Evolutionary conservation across 2,113 vertebrate genomes (phyloP), one percentile per base, ranked within the genome.

Genomic region (Phaethornis superciliosus): DNA sequence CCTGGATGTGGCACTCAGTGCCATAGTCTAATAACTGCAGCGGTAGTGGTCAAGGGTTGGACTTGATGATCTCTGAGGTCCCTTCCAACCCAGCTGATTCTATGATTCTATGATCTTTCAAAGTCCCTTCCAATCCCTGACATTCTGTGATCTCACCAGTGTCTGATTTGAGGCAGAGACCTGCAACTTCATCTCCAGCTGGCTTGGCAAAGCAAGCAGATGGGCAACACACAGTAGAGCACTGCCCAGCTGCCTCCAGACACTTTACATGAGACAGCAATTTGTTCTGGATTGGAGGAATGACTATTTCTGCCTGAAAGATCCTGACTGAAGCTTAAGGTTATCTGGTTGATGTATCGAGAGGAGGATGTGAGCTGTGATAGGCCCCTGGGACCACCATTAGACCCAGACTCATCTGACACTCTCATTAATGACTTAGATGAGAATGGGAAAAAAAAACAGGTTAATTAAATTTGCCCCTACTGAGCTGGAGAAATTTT

Each of bases 401-500:
- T 49, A 85, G 72, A 59, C 55, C 62, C 82, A 68, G 52, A 37
- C 60, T 93, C 76, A 71, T 64, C 47, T 88, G 87, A n/a, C 67
- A 23, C 68, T 56, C 68, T 78, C 81, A 22, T 87, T 90, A 94
- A 76, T 17, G 60, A 68, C 42, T 78, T 58, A 60, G 80, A 94
- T 83, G 85, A 80, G 88, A 49, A 71, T 35, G 54, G 74, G 26
- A 77, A 55, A 37, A 87, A 88, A 81, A 4, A 87, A 77, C 33
- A 82, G 80, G 88, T 87, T 95, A 93, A 95, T 95, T 94, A 89
- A 86, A 71, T 52, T 84, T 93, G 85, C 70, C 85, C 70, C 81
- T 77, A 40, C 70, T 56, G 84, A 93, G 60, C 81, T 84, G 82
- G 60, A 77, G 91, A 69, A 88, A 35, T 42, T 69, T 70, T 85